Base-by-base conservation (phyloP, 2,888 invertebrate species). In the Nezara viridula region DNA sequence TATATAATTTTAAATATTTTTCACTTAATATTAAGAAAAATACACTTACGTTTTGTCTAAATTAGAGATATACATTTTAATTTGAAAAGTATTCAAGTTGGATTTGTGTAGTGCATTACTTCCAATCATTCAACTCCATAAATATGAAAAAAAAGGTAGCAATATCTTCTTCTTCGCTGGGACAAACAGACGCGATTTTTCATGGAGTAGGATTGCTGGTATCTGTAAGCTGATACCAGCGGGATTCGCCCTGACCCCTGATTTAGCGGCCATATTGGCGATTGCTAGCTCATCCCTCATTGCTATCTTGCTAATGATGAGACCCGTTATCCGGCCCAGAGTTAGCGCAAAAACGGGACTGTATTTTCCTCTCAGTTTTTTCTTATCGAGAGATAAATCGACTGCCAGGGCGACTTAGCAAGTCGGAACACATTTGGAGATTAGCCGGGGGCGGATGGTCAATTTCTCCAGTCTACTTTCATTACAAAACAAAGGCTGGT, bases 291-390 rank as follows among this genome's bases (percentile, higher is more conserved):
- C 32, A 73, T 73, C 37, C 32, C 66, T 73, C 66, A 32, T 73
- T 73, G 32, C 7, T 73, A 73, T 73, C 66, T 37, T 37, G 32
- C 66, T 73, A 37, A 73, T 73, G 66, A 73, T 73, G 66, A 73
- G 66, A 73, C 37, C 37, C 66, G 16, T 37, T 73, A 73, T 37
- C 66, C 27, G 14, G 16, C 19, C 7, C 7, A 73, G 16, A 4
- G 32, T 19, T 32, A 37, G 19, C 32, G 37, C 66, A 60, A 60
- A 60, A 60, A 60, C 60, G 32, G 32, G 32, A 0, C 32, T 37
- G 19, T 37, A 73, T 73, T 73, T 37, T 32, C 66, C 32, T 73
- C 27, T 32, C 32, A 73, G 60, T 4, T 16, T 37, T 60, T 60
- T 60, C 5, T 73, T 7, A 7, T 55, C 24, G 37, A 9, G 37